A percentile compares a stretch with the other conserved stretches of the same genome.
Evolutionary conservation across 2,797 vertebrate genomes (phyloP).

Genomic region (Oreochromis grahami): DNA sequence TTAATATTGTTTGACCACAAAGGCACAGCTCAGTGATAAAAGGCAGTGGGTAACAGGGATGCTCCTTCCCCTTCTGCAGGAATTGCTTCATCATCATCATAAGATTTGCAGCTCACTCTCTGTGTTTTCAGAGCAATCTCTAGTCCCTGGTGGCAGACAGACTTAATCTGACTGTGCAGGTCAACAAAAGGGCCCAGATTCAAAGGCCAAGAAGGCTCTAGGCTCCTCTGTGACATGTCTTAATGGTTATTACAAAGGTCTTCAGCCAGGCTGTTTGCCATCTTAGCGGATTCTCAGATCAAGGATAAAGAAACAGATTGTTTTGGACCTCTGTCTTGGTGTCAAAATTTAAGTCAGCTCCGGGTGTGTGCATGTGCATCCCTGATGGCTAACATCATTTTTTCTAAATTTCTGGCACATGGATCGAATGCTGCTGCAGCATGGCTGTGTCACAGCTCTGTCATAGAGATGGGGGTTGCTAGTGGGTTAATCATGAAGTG

Average conservation of each 20-base stretch:
- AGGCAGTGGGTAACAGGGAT: slow-evolving; percentile 19
- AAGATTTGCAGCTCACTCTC: slow-evolving; percentile 34
- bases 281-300: slow-evolving; percentile 32
- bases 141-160: slow-evolving; percentile 22
- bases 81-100: slow-evolving; percentile 66
- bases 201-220: slow-evolving; percentile 38
- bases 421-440: not conserved
- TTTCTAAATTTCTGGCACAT: not conserved
- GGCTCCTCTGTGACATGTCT: slow-evolving; percentile 37
- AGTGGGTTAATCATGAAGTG: slow-evolving; percentile 16
- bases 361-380: not conserved
- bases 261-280: slow-evolving; percentile 33
- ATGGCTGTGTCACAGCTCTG: slow-evolving; percentile 6
- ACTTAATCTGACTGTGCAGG: slow-evolving; percentile 47
- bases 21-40: slow-evolving; percentile 9
- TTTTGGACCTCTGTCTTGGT: slow-evolving; percentile 20
- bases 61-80: slow-evolving; percentile 39
- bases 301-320: slow-evolving; percentile 30
- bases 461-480: slow-evolving; percentile 6
- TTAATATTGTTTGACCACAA: not conserved
- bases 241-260: slow-evolving; percentile 46
- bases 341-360: slow-evolving; percentile 13
- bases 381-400: not conserved
- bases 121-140: slow-evolving; percentile 41
- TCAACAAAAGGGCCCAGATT: slow-evolving; percentile 44